A percentile compares a stretch with the other conserved stretches of the same genome.
Evolutionary conservation across 2,888 invertebrate genomes (phyloP).

Genomic region (Standfussiana lucernea): DNA sequence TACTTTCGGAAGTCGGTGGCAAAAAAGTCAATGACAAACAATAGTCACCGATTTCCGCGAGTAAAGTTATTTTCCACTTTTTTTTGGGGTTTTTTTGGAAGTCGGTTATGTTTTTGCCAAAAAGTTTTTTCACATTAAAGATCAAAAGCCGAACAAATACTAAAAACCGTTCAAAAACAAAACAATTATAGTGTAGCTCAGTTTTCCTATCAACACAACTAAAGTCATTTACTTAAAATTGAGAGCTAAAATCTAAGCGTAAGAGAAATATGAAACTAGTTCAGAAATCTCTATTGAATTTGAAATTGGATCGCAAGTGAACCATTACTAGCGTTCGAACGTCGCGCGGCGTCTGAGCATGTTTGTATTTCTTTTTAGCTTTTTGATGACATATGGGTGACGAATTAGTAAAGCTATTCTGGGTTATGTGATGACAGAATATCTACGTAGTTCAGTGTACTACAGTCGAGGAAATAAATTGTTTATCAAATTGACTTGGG

Average conservation of each 20-base stretch:
- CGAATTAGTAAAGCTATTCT: background rate
- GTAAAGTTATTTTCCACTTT: no score
- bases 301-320: constrained; percentile 53
- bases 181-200: background rate
- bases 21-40: no score
- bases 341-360: constrained; percentile 12
- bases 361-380: constrained; percentile 25
- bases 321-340: constrained; percentile 37
- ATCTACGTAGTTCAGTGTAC: no score
- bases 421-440: background rate
- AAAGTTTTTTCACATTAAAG: no score
- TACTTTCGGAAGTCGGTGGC: no score
- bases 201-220: constrained; percentile 8
- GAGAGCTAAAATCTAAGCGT: constrained; percentile 34
- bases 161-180: background rate
- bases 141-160: background rate
- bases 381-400: background rate
- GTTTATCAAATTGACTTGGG: no score
- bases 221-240: constrained; percentile 30
- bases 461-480: no score
- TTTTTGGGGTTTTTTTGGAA: no score
- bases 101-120: no score
- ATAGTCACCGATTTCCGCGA: no score
- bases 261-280: constrained; percentile 51
- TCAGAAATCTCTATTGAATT: constrained; percentile 39